Conservation (phyloP, 2,797 vertebrate species). For the Sebastes matsubarae region DNA sequence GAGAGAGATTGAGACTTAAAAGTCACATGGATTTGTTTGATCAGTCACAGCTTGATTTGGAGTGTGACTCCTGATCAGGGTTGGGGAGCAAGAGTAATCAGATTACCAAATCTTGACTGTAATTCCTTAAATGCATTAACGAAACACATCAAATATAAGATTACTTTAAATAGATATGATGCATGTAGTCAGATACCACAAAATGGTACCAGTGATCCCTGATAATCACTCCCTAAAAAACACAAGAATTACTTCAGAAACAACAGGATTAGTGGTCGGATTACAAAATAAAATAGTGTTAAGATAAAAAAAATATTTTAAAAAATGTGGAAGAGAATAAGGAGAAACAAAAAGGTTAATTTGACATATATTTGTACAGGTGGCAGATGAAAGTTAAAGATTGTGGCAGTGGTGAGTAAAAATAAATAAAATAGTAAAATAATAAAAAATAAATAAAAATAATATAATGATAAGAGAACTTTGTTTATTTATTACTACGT, state of each 20-base stretch:
- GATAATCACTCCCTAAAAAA: conserved; percentile 6
- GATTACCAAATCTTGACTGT: conserved; percentile 22
- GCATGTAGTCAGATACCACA: background rate
- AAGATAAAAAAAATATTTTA: background rate
- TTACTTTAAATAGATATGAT: background rate
- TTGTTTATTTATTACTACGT: no score
- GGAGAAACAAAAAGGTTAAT: background rate
- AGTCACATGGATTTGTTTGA: conserved; percentile 73
- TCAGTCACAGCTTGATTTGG: conserved; percentile 71
- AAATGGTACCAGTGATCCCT: background rate
- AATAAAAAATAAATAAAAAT: background rate
- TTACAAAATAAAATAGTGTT: background rate
- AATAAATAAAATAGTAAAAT: background rate
- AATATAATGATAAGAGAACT: background rate
- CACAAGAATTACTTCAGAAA: background rate
- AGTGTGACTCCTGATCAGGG: conserved; percentile 31
- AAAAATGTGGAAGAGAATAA: background rate
- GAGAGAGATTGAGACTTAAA: background rate
- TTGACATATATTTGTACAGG: background rate
- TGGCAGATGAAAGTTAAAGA: background rate
- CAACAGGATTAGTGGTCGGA: background rate
- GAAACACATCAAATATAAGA: background rate
- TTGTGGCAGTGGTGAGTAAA: background rate
- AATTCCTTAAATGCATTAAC: background rate
- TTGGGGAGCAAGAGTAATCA: conserved; percentile 42